phyloP scores from a whole-genome alignment of 2,113 vertebrate species.

The Pelobates fuscus region DNA sequence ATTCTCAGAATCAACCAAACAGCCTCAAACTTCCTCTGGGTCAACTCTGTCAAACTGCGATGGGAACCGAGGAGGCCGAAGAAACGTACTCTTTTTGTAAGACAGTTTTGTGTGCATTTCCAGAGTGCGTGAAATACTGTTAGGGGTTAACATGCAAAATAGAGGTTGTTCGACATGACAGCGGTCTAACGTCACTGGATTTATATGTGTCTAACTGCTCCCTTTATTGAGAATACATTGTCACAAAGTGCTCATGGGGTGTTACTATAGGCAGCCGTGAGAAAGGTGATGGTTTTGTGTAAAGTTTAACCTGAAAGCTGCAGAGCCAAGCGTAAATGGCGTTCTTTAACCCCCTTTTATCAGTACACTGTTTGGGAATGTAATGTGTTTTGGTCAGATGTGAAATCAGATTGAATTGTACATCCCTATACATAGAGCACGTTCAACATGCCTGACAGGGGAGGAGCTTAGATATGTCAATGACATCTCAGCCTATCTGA shows the following conservation, averaged over 20 bases:
- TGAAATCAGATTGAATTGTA: too few relatives aligned
- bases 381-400: too few relatives aligned
- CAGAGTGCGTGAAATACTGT: neutral
- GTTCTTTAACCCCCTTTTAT: neutral
- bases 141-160: neutral
- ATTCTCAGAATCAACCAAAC: slow-evolving; percentile 17
- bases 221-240: too few relatives aligned
- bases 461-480: neutral
- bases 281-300: too few relatives aligned
- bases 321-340: too few relatives aligned
- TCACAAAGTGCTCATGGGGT: too few relatives aligned
- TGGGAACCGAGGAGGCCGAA: neutral
- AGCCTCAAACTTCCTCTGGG: slow-evolving; percentile 16
- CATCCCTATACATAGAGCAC: too few relatives aligned
- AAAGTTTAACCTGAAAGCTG: too few relatives aligned
- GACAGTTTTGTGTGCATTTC: neutral
- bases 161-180: neutral
- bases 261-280: too few relatives aligned
- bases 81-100: slow-evolving; percentile 13
- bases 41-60: neutral
- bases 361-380: too few relatives aligned
- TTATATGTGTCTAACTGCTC: too few relatives aligned
- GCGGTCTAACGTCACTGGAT: neutral
- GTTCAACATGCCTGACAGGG: too few relatives aligned
- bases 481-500: neutral